Base-by-base conservation (phyloP, 2,113 vertebrate species). In the Pagrus major region DNA sequence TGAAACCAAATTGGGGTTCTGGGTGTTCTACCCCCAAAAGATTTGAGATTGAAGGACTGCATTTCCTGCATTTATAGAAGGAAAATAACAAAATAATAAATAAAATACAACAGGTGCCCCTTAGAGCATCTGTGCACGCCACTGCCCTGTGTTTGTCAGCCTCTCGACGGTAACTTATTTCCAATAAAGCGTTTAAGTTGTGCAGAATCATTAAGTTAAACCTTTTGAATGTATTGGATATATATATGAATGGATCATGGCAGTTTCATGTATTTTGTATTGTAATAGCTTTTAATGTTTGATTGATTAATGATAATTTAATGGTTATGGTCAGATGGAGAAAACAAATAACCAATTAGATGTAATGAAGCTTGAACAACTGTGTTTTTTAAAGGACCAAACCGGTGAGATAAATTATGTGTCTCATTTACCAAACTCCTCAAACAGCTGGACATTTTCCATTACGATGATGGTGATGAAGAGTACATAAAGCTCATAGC, bases 371-470 rank as follows among this genome's bases (percentile, higher is more conserved):
- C 33, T 35, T 65, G 42, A 66, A 66, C 1, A 27, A 46, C 39
- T 21, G 18, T 18, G 67, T 76, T 75, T 71, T 37, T 56, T 39
- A 27, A 44, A 42, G 8, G 12, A 35, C 20, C 60, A 71, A 51
- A 71, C 54, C n/a, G 35, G 25, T 31, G 1, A 58, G 29, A 59
- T 37, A 27, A 80, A 61, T 44, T 11, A 49, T 25, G 9, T 20
- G 6, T 61, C 25, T 44, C 51, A 37, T 56, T 54, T 29, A 7
- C 1, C 20, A 83, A 71, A 66, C 51, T 41, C 23, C 25, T 78
- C 25, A 76, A 55, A 61, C 47, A 67, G 66, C 52, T 47, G 31
- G 11, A 77, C 42, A 37, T 49, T 68, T 84, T 70, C 42, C 27
- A 44, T 68, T 56, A 74, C 4, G 15, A 37, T 49, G 42, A 56